These are phyloP conservation scores for Grus americana DNA, from an alignment of 2,113 vertebrate species.

Conservation along the genomic window DNA sequence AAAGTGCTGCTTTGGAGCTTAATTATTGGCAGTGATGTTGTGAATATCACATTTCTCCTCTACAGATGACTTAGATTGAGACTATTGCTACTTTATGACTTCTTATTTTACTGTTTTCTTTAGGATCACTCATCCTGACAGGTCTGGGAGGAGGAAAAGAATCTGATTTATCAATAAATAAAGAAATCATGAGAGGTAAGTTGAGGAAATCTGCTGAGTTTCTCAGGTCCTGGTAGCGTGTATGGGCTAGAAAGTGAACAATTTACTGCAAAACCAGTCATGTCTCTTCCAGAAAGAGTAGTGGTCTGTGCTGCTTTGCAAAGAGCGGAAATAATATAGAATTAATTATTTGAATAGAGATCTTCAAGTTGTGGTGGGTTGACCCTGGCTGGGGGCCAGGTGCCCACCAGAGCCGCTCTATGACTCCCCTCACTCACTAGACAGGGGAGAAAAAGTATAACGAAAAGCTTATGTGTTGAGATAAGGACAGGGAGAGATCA, in stretches of 20 bases:
- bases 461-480: too few species aligned
- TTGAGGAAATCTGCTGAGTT: not conserved
- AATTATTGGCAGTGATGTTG: not conserved
- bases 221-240: not conserved
- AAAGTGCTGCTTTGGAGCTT: not conserved
- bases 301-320: not conserved
- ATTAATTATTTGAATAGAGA: not conserved
- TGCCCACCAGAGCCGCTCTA: too few species aligned
- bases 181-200: not conserved
- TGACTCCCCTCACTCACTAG: too few species aligned
- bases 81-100: not conserved
- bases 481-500: too few species aligned
- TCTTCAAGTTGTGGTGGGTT: not conserved
- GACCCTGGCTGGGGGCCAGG: too few species aligned
- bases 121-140: not conserved
- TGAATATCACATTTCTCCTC: constrained; percentile 16
- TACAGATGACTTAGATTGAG: constrained; percentile 11
- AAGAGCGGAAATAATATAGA: not conserved
- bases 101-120: not conserved
- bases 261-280: not conserved
- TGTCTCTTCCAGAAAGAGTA: not conserved
- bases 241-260: not conserved
- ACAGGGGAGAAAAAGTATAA: too few species aligned
- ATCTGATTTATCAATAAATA: not conserved
- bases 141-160: not conserved